These are phyloP conservation scores for Hipposideros larvatus DNA, from an alignment of 2,797 vertebrate species.

Conservation along the genomic window DNA sequence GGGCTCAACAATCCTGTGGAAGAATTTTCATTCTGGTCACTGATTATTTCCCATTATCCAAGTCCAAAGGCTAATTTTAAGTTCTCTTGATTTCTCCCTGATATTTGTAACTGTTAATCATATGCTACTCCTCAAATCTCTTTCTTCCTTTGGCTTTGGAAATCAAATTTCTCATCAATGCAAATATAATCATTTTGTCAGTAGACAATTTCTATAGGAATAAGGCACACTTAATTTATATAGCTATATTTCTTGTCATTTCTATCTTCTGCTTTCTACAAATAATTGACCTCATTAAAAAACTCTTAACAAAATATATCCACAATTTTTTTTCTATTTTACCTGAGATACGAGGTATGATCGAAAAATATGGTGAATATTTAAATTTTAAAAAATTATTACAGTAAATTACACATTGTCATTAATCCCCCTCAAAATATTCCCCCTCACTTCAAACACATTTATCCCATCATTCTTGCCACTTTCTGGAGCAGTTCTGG, in stretches of 20 bases:
- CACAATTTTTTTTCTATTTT: not conserved
- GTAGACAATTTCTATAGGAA: not conserved
- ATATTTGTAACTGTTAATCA: not conserved
- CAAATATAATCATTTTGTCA: not conserved
- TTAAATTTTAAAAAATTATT: no score
- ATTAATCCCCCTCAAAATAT: no score
- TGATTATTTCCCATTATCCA: not conserved
- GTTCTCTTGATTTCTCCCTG: not conserved
- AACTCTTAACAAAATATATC: not conserved
- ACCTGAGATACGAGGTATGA: not conserved
- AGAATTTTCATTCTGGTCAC: not conserved
- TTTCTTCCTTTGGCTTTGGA: not conserved
- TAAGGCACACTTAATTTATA: not conserved
- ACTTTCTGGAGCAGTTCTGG: no score
- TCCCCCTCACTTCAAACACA: no score
- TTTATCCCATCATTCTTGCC: no score
- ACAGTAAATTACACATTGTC: no score
- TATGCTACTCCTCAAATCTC: not conserved
- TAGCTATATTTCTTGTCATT: not conserved
- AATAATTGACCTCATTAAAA: not conserved
- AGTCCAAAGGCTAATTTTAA: not conserved
- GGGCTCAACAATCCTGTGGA: not conserved
- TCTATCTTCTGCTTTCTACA: not conserved
- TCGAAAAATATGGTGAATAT: no score
- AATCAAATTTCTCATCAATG: not conserved